phyloP scores from a whole-genome alignment of 2,113 vertebrate species.

The Pelmatolapia mariae region DNA sequence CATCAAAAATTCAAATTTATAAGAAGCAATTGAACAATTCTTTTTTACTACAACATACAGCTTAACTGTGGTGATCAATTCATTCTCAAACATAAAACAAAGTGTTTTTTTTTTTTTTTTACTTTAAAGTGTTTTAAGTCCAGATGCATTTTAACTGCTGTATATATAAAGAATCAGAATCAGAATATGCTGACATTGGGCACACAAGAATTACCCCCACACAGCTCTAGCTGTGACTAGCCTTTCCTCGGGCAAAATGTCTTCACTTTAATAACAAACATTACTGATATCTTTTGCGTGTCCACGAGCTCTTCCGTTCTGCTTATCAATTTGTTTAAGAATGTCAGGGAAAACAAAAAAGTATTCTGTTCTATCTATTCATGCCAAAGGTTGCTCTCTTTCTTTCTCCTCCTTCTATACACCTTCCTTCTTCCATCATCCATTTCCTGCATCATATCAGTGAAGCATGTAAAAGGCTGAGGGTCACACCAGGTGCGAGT shows the following conservation, averaged over 20 bases:
- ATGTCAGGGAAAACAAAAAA: neutral
- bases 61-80: neutral
- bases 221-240: neutral
- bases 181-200: neutral
- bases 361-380: neutral
- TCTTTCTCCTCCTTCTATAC: neutral
- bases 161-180: neutral
- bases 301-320: neutral
- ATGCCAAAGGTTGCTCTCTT: neutral
- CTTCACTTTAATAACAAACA: neutral
- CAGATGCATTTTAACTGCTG: neutral
- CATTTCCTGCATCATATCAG: neutral
- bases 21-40: neutral
- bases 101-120: neutral
- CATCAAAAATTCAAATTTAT: neutral
- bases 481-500: slow-evolving; percentile 1
- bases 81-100: neutral
- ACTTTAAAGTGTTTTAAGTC: neutral
- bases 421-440: neutral
- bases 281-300: neutral
- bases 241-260: neutral
- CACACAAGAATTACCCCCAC: neutral
- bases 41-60: neutral
- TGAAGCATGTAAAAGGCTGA: slow-evolving; percentile 11
- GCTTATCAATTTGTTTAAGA: neutral